Base-by-base conservation (phyloP, 2,113 vertebrate genomes). In the Nothobranchius furzeri region DNA sequence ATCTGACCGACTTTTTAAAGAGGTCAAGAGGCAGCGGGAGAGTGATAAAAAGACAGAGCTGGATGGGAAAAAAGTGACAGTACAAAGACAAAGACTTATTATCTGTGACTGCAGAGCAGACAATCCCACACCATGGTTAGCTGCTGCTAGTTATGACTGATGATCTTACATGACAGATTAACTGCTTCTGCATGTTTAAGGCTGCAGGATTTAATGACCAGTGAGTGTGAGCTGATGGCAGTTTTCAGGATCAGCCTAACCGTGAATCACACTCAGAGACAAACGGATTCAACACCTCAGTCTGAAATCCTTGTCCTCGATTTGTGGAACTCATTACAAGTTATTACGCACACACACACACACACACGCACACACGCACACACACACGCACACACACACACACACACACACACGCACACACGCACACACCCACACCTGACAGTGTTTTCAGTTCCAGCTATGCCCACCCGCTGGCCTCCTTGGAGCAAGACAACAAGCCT, bases 21-120 rank as follows among this genome's bases (percentile, higher is more conserved):
- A 85, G 83, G 84, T 79, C 82, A 82, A 58, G 70, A 84, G 75
- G 82, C 69, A 48, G 68, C 60, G n/a, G 81, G 78, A 79, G 58
- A 30, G 68, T 65, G 61, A 79, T 71, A 70, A 83, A 77, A 77
- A 82, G 67, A 64, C 42, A 12, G 51, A 62, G 66, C 1, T 40
- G 53, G 54, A 54, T 67, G 52, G 62, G 52, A 45, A 68, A 68
- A 62, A 70, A 55, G 60, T 60, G 25, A 65, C 59, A 64, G 74
- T 6, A 40, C 45, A 36, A 61, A 62, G 48, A 66, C 53, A 60
- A 76, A 87, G 85, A 92, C 91, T 90, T 91, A 91, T 85, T 75
- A 83, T 69, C 68, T 82, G 79, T 70, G 79, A 82, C 85, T 53
- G 56, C 76, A 65, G 81, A 83, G 68, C 73, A 84, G 90, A 92